Evolutionary conservation across 2,797 vertebrate species (phyloP).

Genomic region (Sebastes baramenuke): DNA sequence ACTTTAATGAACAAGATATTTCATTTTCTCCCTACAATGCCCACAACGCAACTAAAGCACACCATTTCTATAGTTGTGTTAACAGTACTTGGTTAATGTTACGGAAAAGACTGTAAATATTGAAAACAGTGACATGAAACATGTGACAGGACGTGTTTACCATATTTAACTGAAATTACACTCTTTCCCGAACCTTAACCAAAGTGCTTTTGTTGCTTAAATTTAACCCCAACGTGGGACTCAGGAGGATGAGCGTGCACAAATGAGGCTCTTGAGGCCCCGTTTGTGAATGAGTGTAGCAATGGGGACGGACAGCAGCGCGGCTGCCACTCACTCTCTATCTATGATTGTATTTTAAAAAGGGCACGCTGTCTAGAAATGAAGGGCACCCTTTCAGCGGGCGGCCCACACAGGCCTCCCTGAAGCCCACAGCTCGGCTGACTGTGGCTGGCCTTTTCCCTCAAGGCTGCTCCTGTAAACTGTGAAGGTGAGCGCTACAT

Average conservation of each 20-base stretch:
- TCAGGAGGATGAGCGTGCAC: not conserved
- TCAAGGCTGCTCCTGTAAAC: constrained; percentile 69
- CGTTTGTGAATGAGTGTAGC: constrained; percentile 13
- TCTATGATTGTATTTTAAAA: constrained; percentile 71
- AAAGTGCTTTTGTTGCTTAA: not conserved
- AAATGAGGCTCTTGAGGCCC: constrained; percentile 44
- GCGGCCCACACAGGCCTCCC: constrained; percentile 50
- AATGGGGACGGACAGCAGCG: constrained; percentile 29
- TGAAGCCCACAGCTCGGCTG: constrained; percentile 52
- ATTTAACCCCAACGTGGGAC: not conserved
- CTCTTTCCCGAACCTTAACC: not conserved
- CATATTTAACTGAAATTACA: not conserved
- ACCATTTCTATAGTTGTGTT: not conserved
- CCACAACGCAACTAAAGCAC: not conserved
- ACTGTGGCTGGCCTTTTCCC: constrained; percentile 56
- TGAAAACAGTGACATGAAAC: not conserved
- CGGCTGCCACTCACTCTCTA: constrained; percentile 55
- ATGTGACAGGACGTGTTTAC: not conserved
- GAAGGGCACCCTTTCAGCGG: constrained; percentile 67
- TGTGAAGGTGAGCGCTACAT: constrained; percentile 62
- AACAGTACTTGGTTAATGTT: not conserved
- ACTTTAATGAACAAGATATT: not conserved
- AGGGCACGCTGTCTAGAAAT: constrained; percentile 68
- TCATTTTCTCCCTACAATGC: not conserved
- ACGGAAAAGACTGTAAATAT: not conserved